phyloP scores from a whole-genome alignment of 2,888 invertebrate genomes.

The Andrena chrysosceles region DNA sequence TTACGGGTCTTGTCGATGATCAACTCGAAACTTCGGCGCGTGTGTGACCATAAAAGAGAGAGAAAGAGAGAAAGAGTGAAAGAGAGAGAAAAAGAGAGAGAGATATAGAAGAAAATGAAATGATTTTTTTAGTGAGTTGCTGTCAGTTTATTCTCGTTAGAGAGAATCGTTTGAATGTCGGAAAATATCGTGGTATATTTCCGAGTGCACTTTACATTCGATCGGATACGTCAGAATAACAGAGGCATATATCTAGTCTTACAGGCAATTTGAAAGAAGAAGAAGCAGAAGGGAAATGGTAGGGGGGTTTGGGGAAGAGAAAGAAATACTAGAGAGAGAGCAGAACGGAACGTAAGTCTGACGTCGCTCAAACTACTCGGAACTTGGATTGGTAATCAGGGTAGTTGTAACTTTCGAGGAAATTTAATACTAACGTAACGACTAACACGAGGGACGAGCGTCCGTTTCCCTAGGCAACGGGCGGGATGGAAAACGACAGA shows the following conservation, averaged over 20 bases:
- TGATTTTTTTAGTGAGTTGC: conserved; percentile 7
- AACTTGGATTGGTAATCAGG: conserved; percentile 63
- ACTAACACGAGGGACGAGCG: conserved; percentile 2
- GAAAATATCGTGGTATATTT: conserved; percentile 23
- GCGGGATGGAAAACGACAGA: conserved; percentile 1
- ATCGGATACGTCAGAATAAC: conserved; percentile 61
- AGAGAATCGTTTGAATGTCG: conserved; percentile 40
- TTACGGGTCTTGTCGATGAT: conserved; percentile 46
- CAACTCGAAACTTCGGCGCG: conserved; percentile 27
- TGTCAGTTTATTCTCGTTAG: conserved; percentile 33
- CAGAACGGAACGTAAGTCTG: conserved; percentile 39
- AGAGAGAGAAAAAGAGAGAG: background rate
- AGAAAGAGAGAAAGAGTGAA: no score
- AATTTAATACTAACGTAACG: conserved; percentile 36
- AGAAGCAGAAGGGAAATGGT: background rate
- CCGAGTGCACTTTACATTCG: conserved; percentile 27
- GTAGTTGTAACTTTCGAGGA: conserved; percentile 45
- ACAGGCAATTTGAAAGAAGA: conserved; percentile 18
- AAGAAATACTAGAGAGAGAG: background rate
- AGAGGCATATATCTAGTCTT: conserved; percentile 55
- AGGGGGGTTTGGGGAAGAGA: no score
- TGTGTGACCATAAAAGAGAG: background rate
- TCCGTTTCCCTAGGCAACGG: background rate
- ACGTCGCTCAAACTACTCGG: conserved; percentile 50
- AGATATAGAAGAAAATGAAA: background rate